Conservation (phyloP, 2,113 vertebrate species). For the Ivindomyrus marchei region DNA sequence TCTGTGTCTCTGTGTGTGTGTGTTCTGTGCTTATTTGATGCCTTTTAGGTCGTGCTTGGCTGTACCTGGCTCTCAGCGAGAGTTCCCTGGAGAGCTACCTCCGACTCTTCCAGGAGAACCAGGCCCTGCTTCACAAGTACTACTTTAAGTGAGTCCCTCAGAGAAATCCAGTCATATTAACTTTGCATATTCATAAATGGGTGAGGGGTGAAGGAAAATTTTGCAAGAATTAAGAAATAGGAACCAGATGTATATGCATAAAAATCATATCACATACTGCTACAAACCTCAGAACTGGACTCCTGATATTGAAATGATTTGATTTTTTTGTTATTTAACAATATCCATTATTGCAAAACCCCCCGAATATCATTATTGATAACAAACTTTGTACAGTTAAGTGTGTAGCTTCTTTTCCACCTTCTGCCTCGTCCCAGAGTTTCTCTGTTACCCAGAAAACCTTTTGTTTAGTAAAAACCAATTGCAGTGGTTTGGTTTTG, state of each 20-base stretch:
- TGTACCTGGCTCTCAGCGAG: conserved; percentile 91
- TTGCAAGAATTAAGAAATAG: neutral
- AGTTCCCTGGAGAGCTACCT: conserved; percentile 97
- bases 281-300: neutral
- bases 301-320: neutral
- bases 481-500: neutral
- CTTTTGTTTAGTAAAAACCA: neutral
- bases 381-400: neutral
- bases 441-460: neutral
- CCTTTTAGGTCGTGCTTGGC: conserved; percentile 84
- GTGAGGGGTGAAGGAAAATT: neutral
- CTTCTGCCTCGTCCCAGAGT: neutral
- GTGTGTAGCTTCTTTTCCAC: neutral
- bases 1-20: neutral
- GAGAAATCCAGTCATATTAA: neutral
- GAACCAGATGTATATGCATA: neutral
- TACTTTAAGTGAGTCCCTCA: conserved; percentile 83
- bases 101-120: conserved; percentile 93
- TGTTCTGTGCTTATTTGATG: neutral
- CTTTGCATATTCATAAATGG: neutral
- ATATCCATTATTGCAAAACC: neutral
- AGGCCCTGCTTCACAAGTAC: conserved; percentile 83
- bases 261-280: neutral
- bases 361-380: neutral
- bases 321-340: neutral